A percentile compares a stretch with the other conserved stretches of the same genome.
These are phyloP conservation scores for Sinocyclocheilus anophthalmus DNA, from an alignment of 2,113 vertebrate genomes.

Conservation along the genomic window DNA sequence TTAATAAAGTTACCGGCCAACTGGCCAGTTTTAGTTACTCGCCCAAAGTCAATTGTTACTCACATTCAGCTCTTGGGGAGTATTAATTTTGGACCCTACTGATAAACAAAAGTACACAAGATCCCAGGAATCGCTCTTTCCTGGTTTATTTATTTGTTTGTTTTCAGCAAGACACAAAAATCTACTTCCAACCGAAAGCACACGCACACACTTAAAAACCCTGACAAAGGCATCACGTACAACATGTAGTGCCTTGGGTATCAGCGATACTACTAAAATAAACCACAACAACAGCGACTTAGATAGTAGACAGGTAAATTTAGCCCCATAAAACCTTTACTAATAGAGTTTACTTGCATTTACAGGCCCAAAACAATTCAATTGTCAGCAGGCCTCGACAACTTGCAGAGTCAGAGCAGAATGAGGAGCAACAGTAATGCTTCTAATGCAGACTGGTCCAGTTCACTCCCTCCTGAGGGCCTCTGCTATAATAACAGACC, in stretches of 20 bases:
- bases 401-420: conserved; percentile 42
- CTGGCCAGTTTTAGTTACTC: conserved; percentile 25
- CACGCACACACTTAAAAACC: conserved; percentile 25
- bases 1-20: conserved; percentile 9
- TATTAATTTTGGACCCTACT: conserved; percentile 15
- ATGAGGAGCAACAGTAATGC: conserved; percentile 52
- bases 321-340: conserved; percentile 54
- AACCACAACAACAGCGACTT: conserved; percentile 31
- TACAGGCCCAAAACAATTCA: conserved; percentile 60
- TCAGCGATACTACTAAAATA: conserved; percentile 55
- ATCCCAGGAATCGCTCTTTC: conserved; percentile 1
- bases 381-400: conserved; percentile 56
- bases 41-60: conserved; percentile 3
- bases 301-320: conserved; percentile 62
- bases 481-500: conserved; percentile 56
- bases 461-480: conserved; percentile 40
- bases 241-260: conserved; percentile 45
- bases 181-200: background rate
- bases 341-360: conserved; percentile 65
- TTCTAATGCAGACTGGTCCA: conserved; percentile 52
- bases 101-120: background rate
- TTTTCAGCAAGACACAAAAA: conserved; percentile 1
- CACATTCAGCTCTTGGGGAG: background rate
- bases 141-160: conserved; percentile 20
- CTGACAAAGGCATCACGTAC: conserved; percentile 9